phyloP scores from a whole-genome alignment of 1,140 invertebrate species.

The Araneus ventricosus region DNA sequence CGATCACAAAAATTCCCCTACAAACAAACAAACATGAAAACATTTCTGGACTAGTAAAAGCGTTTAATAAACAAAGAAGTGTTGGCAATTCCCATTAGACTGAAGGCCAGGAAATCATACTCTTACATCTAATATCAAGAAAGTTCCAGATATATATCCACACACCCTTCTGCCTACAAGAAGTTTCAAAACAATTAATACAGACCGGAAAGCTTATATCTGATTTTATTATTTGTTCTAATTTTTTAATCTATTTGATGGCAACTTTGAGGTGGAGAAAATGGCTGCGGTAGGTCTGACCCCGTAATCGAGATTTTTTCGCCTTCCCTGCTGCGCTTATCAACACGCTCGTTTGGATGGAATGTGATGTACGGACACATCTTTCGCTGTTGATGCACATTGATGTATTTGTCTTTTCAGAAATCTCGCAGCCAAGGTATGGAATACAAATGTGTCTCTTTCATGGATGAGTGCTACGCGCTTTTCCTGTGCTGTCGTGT shows the following conservation, averaged over 20 bases:
- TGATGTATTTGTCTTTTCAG: neutral
- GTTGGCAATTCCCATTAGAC: too few relatives aligned
- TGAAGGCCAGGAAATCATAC: too few relatives aligned
- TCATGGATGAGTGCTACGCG: conserved; percentile 1
- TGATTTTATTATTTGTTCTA: neutral
- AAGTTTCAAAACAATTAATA: too few relatives aligned
- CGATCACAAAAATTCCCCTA: too few relatives aligned
- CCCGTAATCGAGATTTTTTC: neutral
- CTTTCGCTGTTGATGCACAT: neutral
- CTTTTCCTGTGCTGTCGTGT: neutral
- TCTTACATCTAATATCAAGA: too few relatives aligned
- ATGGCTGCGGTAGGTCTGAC: neutral
- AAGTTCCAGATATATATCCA: too few relatives aligned
- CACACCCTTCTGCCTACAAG: too few relatives aligned
- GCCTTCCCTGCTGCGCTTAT: neutral
- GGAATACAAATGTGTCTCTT: conserved; percentile 10
- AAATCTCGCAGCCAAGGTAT: neutral
- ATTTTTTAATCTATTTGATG: neutral
- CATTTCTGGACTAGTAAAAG: too few relatives aligned
- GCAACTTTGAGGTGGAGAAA: neutral
- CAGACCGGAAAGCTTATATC: too few relatives aligned
- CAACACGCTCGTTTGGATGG: neutral
- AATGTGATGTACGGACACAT: neutral
- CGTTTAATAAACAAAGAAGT: too few relatives aligned
- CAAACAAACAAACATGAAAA: too few relatives aligned